phyloP scores from a whole-genome alignment of 2,113 vertebrate species.

The Varanus komodoensis region DNA sequence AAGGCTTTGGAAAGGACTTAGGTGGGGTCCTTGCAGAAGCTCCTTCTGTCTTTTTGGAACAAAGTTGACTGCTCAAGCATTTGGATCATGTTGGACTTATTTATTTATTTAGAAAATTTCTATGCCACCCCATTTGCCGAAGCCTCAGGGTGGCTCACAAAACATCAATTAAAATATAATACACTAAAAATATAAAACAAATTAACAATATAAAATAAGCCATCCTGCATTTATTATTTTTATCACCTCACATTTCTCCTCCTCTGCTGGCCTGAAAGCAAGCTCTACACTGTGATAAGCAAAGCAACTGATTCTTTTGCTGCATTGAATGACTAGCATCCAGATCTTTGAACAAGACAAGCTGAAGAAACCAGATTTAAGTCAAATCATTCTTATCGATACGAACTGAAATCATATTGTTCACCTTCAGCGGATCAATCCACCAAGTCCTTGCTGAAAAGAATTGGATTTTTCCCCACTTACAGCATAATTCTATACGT shows the following conservation, averaged over 20 bases:
- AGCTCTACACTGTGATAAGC: neutral
- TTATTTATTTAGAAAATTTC: no score
- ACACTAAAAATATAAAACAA: no score
- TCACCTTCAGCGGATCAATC: neutral
- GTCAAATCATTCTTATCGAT: neutral
- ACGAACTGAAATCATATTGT: neutral
- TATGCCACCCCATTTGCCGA: no score
- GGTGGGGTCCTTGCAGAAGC: neutral
- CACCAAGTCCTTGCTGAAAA: neutral
- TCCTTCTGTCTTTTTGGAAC: neutral
- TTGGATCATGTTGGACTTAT: neutral
- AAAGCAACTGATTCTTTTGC: conserved; percentile 18
- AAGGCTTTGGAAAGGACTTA: conserved; percentile 11
- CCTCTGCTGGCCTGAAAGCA: neutral
- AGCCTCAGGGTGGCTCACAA: no score
- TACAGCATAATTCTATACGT: neutral
- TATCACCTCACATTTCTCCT: neutral
- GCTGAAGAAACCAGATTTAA: neutral
- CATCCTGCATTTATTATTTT: neutral
- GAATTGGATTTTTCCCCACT: neutral
- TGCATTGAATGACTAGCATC: conserved; percentile 30
- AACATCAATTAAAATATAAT: no score
- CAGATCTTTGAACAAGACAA: neutral
- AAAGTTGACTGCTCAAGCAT: neutral
- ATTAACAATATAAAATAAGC: no score